phyloP scores from a whole-genome alignment of 2,113 vertebrate species.

The Camelus bactrianus region DNA sequence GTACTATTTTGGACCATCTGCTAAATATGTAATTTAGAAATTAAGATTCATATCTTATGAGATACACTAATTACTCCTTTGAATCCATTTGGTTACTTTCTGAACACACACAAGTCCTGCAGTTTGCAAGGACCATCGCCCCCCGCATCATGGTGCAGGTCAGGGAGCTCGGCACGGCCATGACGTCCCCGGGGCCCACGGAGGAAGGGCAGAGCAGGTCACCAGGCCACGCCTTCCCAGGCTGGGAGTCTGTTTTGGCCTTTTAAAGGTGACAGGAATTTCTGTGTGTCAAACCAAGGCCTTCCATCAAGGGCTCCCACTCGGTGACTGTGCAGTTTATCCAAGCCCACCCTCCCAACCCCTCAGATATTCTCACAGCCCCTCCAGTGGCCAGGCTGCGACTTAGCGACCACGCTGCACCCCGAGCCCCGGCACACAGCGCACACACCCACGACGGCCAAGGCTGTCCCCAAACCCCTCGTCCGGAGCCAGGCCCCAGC shows the following conservation, averaged over 20 bases:
- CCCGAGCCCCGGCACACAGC: background rate
- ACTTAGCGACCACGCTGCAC: rapidly evolving
- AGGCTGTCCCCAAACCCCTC: background rate
- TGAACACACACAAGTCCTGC: slow-evolving; percentile 29
- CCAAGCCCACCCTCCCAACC: rapidly evolving
- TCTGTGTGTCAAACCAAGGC: background rate
- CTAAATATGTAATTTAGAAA: slow-evolving; percentile 85
- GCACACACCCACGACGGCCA: rapidly evolving
- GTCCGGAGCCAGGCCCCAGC: background rate
- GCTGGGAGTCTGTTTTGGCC: background rate
- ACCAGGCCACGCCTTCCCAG: background rate
- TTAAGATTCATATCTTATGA: slow-evolving; percentile 84
- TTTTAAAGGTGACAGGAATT: rapidly evolving
- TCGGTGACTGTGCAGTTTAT: rapidly evolving
- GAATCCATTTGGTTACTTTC: slow-evolving; percentile 52
- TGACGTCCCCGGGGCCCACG: background rate
- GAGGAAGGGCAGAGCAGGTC: background rate
- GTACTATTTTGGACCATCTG: slow-evolving; percentile 81
- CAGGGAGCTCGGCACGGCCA: background rate
- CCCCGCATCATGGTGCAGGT: rapidly evolving
- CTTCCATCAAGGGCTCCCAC: background rate
- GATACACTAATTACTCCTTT: slow-evolving; percentile 67
- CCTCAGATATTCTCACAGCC: background rate
- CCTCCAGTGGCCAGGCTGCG: too few species aligned
- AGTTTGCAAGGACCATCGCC: background rate